A percentile compares a stretch with the other conserved stretches of the same genome.
phyloP scores from a whole-genome alignment of 1,140 invertebrate species.

The Leptopilina boulardi region DNA sequence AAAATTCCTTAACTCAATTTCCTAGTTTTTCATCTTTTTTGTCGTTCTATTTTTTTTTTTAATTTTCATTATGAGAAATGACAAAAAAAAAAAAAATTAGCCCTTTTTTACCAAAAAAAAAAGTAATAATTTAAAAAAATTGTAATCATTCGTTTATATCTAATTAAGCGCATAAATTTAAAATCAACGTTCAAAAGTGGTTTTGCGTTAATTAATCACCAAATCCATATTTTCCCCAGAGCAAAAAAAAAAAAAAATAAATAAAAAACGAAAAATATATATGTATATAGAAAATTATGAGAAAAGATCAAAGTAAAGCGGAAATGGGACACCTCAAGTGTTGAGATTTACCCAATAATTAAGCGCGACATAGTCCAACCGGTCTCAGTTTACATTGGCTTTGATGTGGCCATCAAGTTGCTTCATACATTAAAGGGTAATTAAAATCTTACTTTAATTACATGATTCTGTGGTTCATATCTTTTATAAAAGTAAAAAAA shows the following conservation, averaged over 20 bases:
- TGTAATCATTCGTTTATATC: too few species aligned
- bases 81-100: too few species aligned
- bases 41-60: background rate
- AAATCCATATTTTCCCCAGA: background rate
- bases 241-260: too few species aligned
- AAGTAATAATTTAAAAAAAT: too few species aligned
- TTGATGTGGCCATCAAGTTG: constrained; percentile 1
- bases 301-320: background rate
- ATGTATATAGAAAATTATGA: background rate
- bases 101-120: too few species aligned
- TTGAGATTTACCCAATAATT: constrained; percentile 13
- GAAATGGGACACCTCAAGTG: constrained; percentile 10
- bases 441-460: background rate
- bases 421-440: background rate
- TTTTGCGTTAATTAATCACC: background rate
- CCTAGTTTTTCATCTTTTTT: background rate
- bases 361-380: background rate
- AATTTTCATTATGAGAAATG: background rate
- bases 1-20: background rate
- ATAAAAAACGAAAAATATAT: too few species aligned
- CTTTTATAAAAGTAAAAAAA: too few species aligned
- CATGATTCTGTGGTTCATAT: background rate
- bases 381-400: constrained; percentile 1
- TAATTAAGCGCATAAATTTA: background rate
- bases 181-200: too few species aligned